Evolutionary conservation across 1,140 invertebrate species (phyloP), one percentile per base, ranked within the genome.

Genomic region (Thaumetopoea pityocampa): DNA sequence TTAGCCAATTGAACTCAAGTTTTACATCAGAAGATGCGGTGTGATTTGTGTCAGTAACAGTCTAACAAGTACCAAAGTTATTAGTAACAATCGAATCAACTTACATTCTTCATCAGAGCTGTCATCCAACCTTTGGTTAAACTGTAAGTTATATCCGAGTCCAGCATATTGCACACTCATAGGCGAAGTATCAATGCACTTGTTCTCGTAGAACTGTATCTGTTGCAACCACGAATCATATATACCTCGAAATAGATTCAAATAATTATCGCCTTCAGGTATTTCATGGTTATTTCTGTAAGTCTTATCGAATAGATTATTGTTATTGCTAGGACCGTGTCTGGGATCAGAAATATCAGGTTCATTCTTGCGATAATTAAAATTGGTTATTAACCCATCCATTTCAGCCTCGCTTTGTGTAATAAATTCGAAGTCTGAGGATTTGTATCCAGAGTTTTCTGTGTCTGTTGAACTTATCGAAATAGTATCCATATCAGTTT

Each of bases 401-500:
- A 35, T 33, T 22, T 42, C 42, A 10, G 68, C 67, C 27, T 76
- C 65, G 6, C 47, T 28, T 53, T 79, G 67, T 19, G 58, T 57
- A 16, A 76, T 74, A 20, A 73, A 67, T 52, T 76, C 71, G 23
- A 76, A 76, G 57, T 76, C 67, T 14, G 74, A 73, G 2, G 68
- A 72, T 42, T 68, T 35, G 18, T 78, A 74, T 5, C 48, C 57
- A n/a, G 43, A 41, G 33, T 42, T 28, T 3, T 50, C 10, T 16
- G 15, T 22, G 20, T 48, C 35, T 2, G n/a, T 3, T 23, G 37
- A 49, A 38, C 6, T 29, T 17, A 51, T 42, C 10, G 40, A 35
- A 29, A 53, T 47, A 4, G 23, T 26, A 16, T 41, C 37, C 12
- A 28, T 5, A 22, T 20, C 23, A 9, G 3, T 14, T 7, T 2